phyloP scores from a whole-genome alignment of 2,797 vertebrate species.

The Nannoperca obscura region DNA sequence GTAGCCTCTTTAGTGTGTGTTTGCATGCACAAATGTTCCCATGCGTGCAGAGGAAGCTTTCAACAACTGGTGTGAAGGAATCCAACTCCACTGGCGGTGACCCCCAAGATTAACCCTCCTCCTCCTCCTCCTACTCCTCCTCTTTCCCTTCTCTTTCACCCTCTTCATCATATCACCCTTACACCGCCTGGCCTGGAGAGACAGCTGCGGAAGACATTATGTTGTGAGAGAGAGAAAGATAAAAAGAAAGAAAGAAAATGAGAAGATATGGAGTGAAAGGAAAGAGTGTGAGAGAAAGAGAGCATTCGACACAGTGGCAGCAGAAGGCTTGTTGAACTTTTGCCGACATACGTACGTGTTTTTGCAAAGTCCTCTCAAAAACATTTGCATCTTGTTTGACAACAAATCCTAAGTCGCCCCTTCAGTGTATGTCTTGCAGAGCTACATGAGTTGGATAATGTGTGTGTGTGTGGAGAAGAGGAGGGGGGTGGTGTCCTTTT shows the following conservation, averaged over 20 bases:
- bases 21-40: constrained; percentile 50
- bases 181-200: constrained; percentile 57
- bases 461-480: constrained; percentile 1
- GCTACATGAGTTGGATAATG: constrained; percentile 37
- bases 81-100: constrained; percentile 67
- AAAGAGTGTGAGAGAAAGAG: constrained; percentile 46
- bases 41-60: constrained; percentile 56
- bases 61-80: constrained; percentile 79
- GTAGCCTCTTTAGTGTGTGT: constrained; percentile 23
- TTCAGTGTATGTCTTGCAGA: constrained; percentile 66
- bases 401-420: constrained; percentile 42
- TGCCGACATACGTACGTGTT: constrained; percentile 32
- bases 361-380: constrained; percentile 35
- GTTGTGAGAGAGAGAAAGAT: constrained; percentile 34
- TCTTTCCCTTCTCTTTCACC: constrained; percentile 56
- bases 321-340: constrained; percentile 58
- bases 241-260: constrained; percentile 33
- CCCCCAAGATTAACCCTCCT: constrained; percentile 47
- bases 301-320: constrained; percentile 56
- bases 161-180: constrained; percentile 69
- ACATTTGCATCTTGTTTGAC: constrained; percentile 67
- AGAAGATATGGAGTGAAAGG: constrained; percentile 35
- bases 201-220: constrained; percentile 82
- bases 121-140: constrained; percentile 1
- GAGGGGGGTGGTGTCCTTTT: constrained; percentile 15